Base-by-base conservation (phyloP, 30 jellyfish, hydroid and myxozoan genomes). In the Morbakka virulenta region DNA sequence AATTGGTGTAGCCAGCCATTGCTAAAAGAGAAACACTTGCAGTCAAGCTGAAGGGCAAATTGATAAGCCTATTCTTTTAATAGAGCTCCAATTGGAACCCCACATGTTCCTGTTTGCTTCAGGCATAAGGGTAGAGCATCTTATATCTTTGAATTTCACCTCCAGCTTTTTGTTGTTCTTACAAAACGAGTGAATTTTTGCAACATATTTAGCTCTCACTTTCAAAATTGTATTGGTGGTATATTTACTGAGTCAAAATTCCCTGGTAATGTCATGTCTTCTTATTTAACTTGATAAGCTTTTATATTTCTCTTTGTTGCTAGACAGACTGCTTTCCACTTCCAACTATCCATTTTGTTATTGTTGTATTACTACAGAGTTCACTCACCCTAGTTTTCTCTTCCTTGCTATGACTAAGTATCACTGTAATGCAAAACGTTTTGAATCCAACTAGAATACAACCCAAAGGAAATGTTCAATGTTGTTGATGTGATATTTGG, bases 221-320 rank as follows among this genome's bases (percentile, higher is more conserved):
- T 22, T 65, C 68, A 53, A 65, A 28, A 65, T 65, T 28, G 67
- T 65, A 23, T 65, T 65, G 64, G 35, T 0, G 20, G 65, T 65
- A 28, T 53, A 21, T 65, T 65, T 65, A 65, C 77, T 65, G 77
- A 65, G 75, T 47, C 75, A 47, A 63, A 63, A 63, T 21, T 65
- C 77, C 27, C 77, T 28, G 28, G 32, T 28, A 32, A 65, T 65
- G 14, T 21, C 41, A 27, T 24, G 74, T 6, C 30, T 63, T 63
- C 33, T 63, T 22, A 25, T 21, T 11, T 6, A 50, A 63, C 0
- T 63, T 17, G 14, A 63, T 63, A 27, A 63, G 74, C n/a, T 63
- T 21, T 21, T 2, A 63, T 63, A 27, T 22, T 63, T 63, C 66
- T 22, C 0, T 63, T 63, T 27, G 63, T 63, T 63, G 27, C 74